phyloP scores from a whole-genome alignment of 2,888 invertebrate species.

The Xanthorhoe spadicearia region DNA sequence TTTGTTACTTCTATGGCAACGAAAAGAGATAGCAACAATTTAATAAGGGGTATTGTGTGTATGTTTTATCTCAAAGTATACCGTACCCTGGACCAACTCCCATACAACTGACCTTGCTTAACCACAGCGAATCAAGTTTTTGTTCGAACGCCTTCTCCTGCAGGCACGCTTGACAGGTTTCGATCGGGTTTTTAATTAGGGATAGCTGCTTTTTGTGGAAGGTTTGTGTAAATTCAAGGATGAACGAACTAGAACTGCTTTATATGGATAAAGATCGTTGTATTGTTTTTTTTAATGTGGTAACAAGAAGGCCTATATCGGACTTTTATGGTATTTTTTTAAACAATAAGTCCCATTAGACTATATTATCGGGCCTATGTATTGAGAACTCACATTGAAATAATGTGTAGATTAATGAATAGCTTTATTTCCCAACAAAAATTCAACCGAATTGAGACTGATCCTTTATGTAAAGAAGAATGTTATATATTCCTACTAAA shows the following conservation, averaged over 20 bases:
- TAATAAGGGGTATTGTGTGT: too few species aligned
- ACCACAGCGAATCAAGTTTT: conserved; percentile 53
- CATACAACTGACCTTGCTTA: conserved; percentile 48
- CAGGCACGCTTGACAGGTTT: conserved; percentile 32
- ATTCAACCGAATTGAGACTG: too few species aligned
- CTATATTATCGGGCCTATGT: too few species aligned
- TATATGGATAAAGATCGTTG: not conserved
- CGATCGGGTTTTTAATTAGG: conserved; percentile 28
- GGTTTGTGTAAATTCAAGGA: conserved; percentile 24
- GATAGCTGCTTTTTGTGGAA: conserved; percentile 27
- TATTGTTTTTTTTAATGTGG: not conserved
- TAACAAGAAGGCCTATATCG: too few species aligned
- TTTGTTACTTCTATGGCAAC: too few species aligned
- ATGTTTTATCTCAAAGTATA: conserved; percentile 20
- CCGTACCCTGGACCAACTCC: conserved; percentile 6
- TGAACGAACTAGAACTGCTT: conserved; percentile 16
- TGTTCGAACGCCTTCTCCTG: conserved; percentile 32
- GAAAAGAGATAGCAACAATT: too few species aligned
- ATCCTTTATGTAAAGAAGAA: too few species aligned
- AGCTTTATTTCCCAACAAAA: not conserved
- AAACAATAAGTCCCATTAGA: too few species aligned
- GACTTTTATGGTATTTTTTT: too few species aligned
- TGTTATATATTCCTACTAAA: too few species aligned
- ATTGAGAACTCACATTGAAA: too few species aligned
- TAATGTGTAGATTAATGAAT: too few species aligned